Evolutionary conservation across 1,140 invertebrate species (phyloP).

Genomic region (Teleogryllus occipitalis): DNA sequence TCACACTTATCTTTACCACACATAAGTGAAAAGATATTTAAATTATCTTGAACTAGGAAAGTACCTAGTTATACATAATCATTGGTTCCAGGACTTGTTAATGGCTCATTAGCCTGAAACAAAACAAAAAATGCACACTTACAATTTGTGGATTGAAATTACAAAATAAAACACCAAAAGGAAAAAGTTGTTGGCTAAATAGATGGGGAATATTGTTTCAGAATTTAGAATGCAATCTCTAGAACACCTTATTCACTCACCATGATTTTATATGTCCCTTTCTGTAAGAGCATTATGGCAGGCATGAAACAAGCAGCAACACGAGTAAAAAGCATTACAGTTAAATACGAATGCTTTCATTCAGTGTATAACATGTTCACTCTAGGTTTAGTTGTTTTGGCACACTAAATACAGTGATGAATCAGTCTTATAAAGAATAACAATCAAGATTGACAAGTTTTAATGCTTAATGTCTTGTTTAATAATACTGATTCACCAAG

Average conservation of each 20-base stretch:
- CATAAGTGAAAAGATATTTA: neutral
- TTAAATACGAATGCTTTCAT: neutral
- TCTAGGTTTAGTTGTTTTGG: neutral
- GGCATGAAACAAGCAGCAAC: constrained; percentile 20
- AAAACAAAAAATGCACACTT: constrained; percentile 23
- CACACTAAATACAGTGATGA: constrained; percentile 11
- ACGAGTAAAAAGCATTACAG: constrained; percentile 20
- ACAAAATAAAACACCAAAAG: too few species aligned
- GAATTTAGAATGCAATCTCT: neutral
- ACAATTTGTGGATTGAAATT: too few species aligned
- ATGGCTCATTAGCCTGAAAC: constrained; percentile 61
- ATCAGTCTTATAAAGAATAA: constrained; percentile 8
- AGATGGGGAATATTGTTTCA: neutral
- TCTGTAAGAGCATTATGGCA: constrained; percentile 19
- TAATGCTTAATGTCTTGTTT: neutral
- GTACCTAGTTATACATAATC: constrained; percentile 50
- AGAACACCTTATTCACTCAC: neutral
- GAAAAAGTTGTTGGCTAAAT: neutral
- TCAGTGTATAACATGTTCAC: neutral
- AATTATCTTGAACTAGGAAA: neutral
- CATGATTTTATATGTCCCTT: constrained; percentile 16
- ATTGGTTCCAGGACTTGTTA: constrained; percentile 60
- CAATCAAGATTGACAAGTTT: neutral
- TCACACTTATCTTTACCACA: neutral
- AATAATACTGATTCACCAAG: neutral